Conservation (phyloP, 2,797 vertebrate genomes). For the Poecilia velifera region DNA sequence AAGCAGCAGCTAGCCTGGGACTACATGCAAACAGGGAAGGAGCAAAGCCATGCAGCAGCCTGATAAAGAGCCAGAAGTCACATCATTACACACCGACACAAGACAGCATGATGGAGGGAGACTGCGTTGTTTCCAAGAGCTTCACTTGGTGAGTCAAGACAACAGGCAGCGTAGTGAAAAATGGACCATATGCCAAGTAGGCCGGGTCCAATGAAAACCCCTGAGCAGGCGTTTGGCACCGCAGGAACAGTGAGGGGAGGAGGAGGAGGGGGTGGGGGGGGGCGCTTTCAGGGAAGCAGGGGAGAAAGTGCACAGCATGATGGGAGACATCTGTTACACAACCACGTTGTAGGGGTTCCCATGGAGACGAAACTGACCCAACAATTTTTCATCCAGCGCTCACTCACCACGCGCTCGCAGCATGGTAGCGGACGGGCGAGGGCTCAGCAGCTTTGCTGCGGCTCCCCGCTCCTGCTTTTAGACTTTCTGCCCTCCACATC, state of each 20-base stretch:
- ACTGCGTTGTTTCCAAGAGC: not conserved
- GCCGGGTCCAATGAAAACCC: constrained; percentile 44
- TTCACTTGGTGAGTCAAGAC: constrained; percentile 20
- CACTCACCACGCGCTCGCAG: constrained; percentile 92
- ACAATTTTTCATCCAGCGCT: constrained; percentile 68
- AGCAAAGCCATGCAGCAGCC: constrained; percentile 72
- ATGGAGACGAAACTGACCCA: constrained; percentile 80
- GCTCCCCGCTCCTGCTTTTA: constrained; percentile 96
- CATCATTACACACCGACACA: constrained; percentile 21
- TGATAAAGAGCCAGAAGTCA: constrained; percentile 2
- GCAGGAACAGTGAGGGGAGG: constrained; percentile 33
- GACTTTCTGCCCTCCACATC: constrained; percentile 99
- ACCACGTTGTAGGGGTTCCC: constrained; percentile 78
- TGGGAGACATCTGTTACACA: constrained; percentile 74
- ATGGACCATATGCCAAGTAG: constrained; percentile 63
- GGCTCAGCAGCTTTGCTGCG: constrained; percentile 93
- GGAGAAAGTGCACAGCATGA: constrained; percentile 65
- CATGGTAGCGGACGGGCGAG: constrained; percentile 83
- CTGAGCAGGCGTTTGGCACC: constrained; percentile 50
- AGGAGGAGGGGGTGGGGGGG: constrained; percentile 8
- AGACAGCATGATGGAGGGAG: constrained; percentile 13
- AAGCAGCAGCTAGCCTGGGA: constrained; percentile 38
- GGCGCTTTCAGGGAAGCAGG: constrained; percentile 24
- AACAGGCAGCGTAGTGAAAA: constrained; percentile 24
- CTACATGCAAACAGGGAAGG: constrained; percentile 60